phyloP scores from a whole-genome alignment of 1,140 invertebrate species.

The Lucilia sericata region DNA sequence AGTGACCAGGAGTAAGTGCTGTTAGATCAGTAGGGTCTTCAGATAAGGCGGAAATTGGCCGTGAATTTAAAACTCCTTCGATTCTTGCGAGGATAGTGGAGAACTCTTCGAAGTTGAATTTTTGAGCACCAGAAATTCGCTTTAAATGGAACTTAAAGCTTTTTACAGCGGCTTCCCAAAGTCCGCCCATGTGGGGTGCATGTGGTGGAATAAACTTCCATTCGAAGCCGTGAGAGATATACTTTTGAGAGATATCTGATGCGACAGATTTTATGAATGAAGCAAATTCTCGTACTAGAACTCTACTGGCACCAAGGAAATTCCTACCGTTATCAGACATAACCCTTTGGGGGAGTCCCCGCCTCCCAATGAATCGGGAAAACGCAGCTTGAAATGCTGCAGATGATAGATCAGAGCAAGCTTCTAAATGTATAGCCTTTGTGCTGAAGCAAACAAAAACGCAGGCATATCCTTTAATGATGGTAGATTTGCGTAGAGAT shows the following conservation, averaged over 20 bases:
- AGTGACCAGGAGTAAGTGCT: conserved; percentile 45
- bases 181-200: conserved; percentile 49
- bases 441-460: conserved; percentile 10
- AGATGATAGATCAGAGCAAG: conserved; percentile 46
- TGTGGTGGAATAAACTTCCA: conserved; percentile 10
- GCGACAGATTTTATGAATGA: not conserved
- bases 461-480: not conserved
- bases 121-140: conserved; percentile 46
- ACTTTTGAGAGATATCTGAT: conserved; percentile 47
- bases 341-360: conserved; percentile 39
- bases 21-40: conserved; percentile 34
- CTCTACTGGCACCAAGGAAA: not conserved
- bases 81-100: conserved; percentile 52
- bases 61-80: conserved; percentile 55
- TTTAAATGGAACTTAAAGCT: conserved; percentile 57
- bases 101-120: conserved; percentile 57
- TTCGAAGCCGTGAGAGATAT: conserved; percentile 49
- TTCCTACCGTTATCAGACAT: not conserved
- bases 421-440: conserved; percentile 30
- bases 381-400: conserved; percentile 39
- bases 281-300: not conserved
- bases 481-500: not conserved
- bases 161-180: conserved; percentile 60
- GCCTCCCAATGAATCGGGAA: conserved; percentile 20
- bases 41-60: conserved; percentile 36